Evolutionary conservation across 2,113 vertebrate species (phyloP).

Genomic region (Siniperca knerii): DNA sequence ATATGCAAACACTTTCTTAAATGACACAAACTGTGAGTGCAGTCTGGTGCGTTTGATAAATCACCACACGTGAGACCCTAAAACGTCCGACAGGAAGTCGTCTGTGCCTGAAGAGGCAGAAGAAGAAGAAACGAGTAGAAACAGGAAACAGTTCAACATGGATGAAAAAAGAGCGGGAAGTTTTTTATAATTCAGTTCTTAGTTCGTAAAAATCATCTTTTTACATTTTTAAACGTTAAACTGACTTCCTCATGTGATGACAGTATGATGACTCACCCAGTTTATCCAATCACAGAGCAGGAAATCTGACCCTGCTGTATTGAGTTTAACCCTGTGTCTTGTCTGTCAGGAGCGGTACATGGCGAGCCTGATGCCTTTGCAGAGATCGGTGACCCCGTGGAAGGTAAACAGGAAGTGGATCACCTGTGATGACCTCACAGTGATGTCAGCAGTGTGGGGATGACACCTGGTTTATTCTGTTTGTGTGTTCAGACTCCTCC

Average conservation of each 20-base stretch:
- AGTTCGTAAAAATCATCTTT: too few relatives aligned
- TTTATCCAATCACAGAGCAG: slow-evolving; percentile 7
- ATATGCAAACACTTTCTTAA: too few relatives aligned
- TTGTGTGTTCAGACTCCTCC: slow-evolving; percentile 89
- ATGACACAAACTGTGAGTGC: not conserved
- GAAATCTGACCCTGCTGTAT: not conserved
- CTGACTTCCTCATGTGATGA: not conserved
- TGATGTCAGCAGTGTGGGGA: not conserved
- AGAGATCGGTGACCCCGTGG: slow-evolving; percentile 92
- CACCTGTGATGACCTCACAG: not conserved
- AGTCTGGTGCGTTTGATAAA: too few relatives aligned
- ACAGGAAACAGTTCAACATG: too few relatives aligned
- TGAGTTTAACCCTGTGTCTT: not conserved
- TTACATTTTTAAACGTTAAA: too few relatives aligned
- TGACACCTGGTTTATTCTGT: not conserved
- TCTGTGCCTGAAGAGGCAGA: too few relatives aligned
- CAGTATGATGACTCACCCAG: not conserved
- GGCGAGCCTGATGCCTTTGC: slow-evolving; percentile 95
- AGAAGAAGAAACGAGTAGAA: too few relatives aligned
- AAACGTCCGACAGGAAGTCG: too few relatives aligned
- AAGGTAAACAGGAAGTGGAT: slow-evolving; percentile 85
- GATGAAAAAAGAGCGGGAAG: too few relatives aligned
- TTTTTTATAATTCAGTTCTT: too few relatives aligned
- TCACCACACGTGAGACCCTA: too few relatives aligned
- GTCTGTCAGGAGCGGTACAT: slow-evolving; percentile 91